Conservation (phyloP, 2,797 vertebrate species). For the Masticophis lateralis region DNA sequence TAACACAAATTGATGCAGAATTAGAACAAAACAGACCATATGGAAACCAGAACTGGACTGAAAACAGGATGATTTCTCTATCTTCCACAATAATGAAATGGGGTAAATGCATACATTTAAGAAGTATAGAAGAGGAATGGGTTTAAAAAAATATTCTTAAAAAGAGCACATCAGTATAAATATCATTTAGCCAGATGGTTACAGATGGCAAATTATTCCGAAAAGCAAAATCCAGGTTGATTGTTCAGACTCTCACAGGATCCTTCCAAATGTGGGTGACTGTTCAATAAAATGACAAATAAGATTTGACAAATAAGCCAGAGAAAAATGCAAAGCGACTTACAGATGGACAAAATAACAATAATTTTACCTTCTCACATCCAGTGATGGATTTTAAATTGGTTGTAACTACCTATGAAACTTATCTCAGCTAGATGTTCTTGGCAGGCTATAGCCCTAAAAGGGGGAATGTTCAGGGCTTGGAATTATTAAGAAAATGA, state of each 20-base stretch:
- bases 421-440: background rate
- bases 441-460: background rate
- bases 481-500: background rate
- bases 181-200: background rate
- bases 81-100: background rate
- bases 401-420: background rate
- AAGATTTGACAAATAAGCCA: background rate
- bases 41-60: background rate
- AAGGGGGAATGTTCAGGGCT: background rate
- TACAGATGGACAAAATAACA: background rate
- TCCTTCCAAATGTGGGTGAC: background rate
- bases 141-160: background rate
- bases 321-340: background rate
- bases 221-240: background rate
- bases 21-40: background rate
- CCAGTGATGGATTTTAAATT: constrained; percentile 2
- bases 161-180: background rate
- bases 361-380: background rate
- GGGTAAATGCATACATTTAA: background rate
- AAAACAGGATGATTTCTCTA: background rate
- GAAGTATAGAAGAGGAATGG: background rate
- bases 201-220: background rate
- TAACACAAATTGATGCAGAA: background rate
- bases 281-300: background rate
- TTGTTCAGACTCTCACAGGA: background rate